Base-by-base conservation (phyloP, 2,888 invertebrate genomes). In the Busseola fusca region DNA sequence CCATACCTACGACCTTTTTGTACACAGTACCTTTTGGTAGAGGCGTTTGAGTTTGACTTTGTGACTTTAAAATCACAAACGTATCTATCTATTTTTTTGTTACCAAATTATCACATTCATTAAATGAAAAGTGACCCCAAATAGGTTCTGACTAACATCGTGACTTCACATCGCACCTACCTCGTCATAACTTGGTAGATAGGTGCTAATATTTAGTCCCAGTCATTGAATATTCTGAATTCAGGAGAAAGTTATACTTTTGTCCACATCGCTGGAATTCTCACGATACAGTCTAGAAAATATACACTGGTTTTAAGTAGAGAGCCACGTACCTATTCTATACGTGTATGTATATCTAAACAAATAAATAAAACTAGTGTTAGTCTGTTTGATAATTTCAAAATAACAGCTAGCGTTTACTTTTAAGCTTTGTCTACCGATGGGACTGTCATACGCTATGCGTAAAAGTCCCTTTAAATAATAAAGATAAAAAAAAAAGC, bases 191-290 rank as follows among this genome's bases (percentile, higher is more conserved):
- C 25, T 57, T 34, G 2, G 72, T 37, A 14, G 10, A 10, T 40
- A 25, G 0, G 6, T 40, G 18, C n/a, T 12, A 3, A 54, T 25
- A 48, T 40, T 58, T 65, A 25, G 52, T 40, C 62, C 1, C 21
- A 71, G n/a, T n/a, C 30, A 64, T 56, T 45, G 10, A 56, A 57
- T 57, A 30, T 60, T 54, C 16, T 45, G 52, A 10, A 30, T 54
- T 12, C 7, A 76, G 5, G 52, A 66, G 66, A 76, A 76, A 79
- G 42, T 56, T 37, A 25, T 25, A 30, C 45, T 27, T 52, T 58
- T 67, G 62, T 34, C 4, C 1, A 45, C 40, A 54, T n/a, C 21
- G 6, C 27, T 34, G 30, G 4, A 30, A 52, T 66, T 62, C 52
- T 45, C 56, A 73, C 45, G 57, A 57, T 12, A 34, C 14, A 34